Base-by-base conservation (phyloP, 2,888 invertebrate genomes). In the Hemithea aestivaria region DNA sequence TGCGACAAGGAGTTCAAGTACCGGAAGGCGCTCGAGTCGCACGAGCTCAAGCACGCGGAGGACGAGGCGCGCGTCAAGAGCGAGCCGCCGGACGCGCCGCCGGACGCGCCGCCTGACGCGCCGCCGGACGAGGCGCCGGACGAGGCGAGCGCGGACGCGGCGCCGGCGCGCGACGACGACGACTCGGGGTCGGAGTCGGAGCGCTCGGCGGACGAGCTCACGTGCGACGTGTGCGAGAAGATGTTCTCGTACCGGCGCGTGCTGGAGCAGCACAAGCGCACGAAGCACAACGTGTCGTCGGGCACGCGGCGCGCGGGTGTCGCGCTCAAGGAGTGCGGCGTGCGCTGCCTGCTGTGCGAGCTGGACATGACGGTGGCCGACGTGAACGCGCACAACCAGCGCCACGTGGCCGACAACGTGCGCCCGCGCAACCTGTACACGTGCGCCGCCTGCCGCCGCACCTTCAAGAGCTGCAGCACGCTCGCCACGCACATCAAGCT, bases 221-320 rank as follows among this genome's bases (percentile, higher is more conserved):
- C 85, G 0, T 88, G 87, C 43, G 84, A 87, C 35, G 79, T 87
- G 32, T 88, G 88, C 50, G 87, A 87, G 53, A 87, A 87, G 48
- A 69, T 73, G 47, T 88, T 87, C 62, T 83, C 85, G 0, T 87
- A 85, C 56, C 77, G 72, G 35, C 72, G 81, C 1, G 51, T 82
- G 1, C 62, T 87, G 1, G 48, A 78, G 0, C 83, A 83, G 5
- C 88, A 88, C 51, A 87, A 83, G 52, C 65, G 70, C 16, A 82
- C 79, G 1, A 87, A 87, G 44, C 88, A 88, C 48, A 73, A 79
- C 41, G 78, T 83, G 72, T 69, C 77, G 26, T 75, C 87, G 0
- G 84, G 85, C 1, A 69, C 69, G 21, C 85, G 84, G 46, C 66
- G 84, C 7, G 80, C 87, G 10, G 79, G 75, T 45, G 71, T 85